A percentile compares a stretch with the other conserved stretches of the same genome.
Conservation (phyloP, 2,113 vertebrate genomes). For the Pimephales promelas region DNA sequence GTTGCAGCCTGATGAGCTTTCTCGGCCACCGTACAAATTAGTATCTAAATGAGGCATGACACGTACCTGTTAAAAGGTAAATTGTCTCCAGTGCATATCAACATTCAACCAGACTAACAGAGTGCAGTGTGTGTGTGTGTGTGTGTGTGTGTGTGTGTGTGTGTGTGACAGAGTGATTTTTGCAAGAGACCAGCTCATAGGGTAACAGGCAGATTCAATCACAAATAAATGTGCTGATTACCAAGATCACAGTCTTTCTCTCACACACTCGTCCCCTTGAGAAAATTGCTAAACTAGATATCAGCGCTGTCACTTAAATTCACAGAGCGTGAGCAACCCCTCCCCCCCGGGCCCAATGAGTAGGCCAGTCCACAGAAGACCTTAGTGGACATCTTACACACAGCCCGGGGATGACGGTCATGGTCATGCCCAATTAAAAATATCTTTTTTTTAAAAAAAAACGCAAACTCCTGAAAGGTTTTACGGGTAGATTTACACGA, state of each 20-base stretch:
- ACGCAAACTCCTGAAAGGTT: too few species aligned
- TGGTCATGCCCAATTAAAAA: neutral
- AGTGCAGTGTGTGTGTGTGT: neutral
- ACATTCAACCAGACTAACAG: slow-evolving; percentile 39
- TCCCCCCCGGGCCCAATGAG: neutral
- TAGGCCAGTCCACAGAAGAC: neutral
- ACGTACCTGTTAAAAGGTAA: neutral
- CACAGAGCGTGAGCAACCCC: neutral
- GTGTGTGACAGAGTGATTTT: neutral
- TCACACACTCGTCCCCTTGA: slow-evolving; percentile 14
- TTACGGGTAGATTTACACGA: too few species aligned
- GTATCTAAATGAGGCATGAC: slow-evolving; percentile 17
- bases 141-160: neutral
- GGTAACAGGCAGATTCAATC: slow-evolving; percentile 21
- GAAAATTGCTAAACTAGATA: slow-evolving; percentile 6
- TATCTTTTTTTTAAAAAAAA: too few species aligned
- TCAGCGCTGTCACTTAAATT: neutral
- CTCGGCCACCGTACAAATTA: too few species aligned
- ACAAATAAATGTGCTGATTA: slow-evolving; percentile 24
- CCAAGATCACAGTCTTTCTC: slow-evolving; percentile 35
- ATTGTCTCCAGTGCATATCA: slow-evolving; percentile 23
- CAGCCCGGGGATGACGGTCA: neutral
- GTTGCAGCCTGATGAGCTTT: too few species aligned
- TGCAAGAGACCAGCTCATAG: neutral
- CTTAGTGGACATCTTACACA: neutral